Conservation (phyloP, 35 echinoderm and acorn worm species). For the Diadema setosum region DNA sequence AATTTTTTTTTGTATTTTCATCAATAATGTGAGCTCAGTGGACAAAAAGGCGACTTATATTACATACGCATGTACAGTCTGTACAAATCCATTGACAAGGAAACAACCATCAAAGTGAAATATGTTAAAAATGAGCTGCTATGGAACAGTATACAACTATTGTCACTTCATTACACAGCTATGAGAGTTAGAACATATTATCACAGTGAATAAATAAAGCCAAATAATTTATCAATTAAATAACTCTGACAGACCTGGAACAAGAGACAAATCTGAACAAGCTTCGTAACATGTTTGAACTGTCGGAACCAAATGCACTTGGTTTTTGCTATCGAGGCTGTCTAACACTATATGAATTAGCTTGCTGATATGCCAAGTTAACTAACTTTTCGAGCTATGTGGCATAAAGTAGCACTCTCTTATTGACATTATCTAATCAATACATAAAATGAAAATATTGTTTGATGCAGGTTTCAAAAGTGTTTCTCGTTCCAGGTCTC, state of each 20-base stretch:
- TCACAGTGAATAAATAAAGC: neutral
- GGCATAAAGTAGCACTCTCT: too few species aligned
- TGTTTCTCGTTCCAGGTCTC: too few species aligned
- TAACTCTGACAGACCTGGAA: neutral
- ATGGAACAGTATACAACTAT: neutral
- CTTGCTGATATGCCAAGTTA: too few species aligned
- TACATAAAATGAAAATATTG: too few species aligned
- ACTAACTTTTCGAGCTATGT: too few species aligned
- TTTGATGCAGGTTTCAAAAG: too few species aligned
- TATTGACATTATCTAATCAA: too few species aligned
- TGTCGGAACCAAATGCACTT: too few species aligned
- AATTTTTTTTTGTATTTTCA: slow-evolving; percentile 9
- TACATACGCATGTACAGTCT: slow-evolving; percentile 20
- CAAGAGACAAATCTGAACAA: too few species aligned
- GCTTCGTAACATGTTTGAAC: too few species aligned
- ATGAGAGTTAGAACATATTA: neutral
- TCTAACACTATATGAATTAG: too few species aligned
- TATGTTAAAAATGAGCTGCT: neutral
- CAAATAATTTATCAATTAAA: neutral
- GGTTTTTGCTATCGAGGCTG: too few species aligned
- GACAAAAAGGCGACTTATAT: neutral
- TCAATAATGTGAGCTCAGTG: slow-evolving; percentile 11
- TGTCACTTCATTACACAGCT: neutral
- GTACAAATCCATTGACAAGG: neutral
- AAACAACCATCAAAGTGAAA: neutral